Conservation (phyloP, 2,113 vertebrate genomes). For the Cathartes aura region DNA sequence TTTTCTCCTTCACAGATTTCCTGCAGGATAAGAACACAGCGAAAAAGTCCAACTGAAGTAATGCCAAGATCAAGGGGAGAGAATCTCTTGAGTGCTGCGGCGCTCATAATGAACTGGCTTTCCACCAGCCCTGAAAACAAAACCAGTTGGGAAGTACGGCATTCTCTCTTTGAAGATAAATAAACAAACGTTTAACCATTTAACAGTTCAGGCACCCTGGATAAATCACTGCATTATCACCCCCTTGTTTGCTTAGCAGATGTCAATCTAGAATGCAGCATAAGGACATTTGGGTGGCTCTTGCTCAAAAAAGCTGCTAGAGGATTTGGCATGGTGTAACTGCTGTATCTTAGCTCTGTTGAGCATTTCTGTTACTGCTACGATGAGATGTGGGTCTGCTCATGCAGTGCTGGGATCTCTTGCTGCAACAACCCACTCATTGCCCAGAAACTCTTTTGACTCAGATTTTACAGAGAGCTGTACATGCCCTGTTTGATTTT, state of each 20-base stretch:
- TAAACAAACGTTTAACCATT: conserved; percentile 15
- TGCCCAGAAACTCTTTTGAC: background rate
- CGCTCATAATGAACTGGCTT: conserved; percentile 26
- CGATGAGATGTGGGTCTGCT: background rate
- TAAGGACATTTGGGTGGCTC: background rate
- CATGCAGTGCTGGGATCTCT: background rate
- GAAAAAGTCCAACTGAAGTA: conserved; percentile 26
- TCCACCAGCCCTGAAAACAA: conserved; percentile 50
- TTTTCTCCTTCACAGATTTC: conserved; percentile 63
- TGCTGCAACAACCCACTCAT: background rate
- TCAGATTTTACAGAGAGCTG: background rate
- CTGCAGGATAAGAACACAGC: conserved; percentile 36
- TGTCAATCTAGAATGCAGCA: background rate
- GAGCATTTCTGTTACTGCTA: background rate
- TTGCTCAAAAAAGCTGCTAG: background rate
- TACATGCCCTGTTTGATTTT: background rate
- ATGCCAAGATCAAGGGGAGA: conserved; percentile 53
- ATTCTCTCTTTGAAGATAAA: conserved; percentile 55
- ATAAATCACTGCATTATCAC: background rate
- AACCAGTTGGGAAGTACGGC: conserved; percentile 39
- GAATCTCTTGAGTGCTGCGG: background rate
- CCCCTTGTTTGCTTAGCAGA: background rate
- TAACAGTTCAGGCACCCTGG: background rate
- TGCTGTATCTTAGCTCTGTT: background rate
- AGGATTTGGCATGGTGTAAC: background rate